Base-by-base conservation (phyloP, 1,140 invertebrate species). In the Dysdera silvatica region DNA sequence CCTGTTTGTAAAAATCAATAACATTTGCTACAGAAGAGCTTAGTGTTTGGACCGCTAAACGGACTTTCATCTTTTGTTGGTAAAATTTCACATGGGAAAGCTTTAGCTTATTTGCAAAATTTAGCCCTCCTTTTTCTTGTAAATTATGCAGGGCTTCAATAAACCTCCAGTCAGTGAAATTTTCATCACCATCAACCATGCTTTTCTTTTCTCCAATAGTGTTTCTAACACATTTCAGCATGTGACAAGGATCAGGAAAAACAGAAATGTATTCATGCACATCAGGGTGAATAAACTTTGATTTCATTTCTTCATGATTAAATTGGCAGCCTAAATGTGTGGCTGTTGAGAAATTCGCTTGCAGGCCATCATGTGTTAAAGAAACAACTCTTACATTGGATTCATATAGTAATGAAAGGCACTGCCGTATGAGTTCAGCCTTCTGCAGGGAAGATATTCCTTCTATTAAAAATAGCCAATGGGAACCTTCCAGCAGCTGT, bases 391-490 rank as follows among this genome's bases (percentile, higher is more conserved):
- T 53, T 23, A 18, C 18, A 32, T 2, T 20, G 24, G 14, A 23
- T 1, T 32, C 12, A 3, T 33, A 5, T 10, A 33, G 14, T 7
- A 18, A 53, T 4, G 12, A 18, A 18, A 53, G 29, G 24, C 48
- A 63, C 49, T 63, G 63, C 49, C 47, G 16, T 47, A 73, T 56
- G 37, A 75, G 48, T 57, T 69, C 68, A 20, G 68, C 65, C 49
- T 53, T 65, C 67, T 72, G 59, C 18, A 55, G 16, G 12, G 59
- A 67, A 48, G 33, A 68, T 24, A 74, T 49, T 31, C 51, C 60
- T 53, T 65, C 58, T 29, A 70, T 65, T 51, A 73, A 61, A 74
- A 74, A 69, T 76, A 74, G 16, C 68, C 73, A 28, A 75, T 29
- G 29, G 74, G 73, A 54, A 75, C 60, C 61, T 74, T 75, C 67